phyloP scores from a whole-genome alignment of 2,888 invertebrate genomes.

The Calameuta pallipes region DNA sequence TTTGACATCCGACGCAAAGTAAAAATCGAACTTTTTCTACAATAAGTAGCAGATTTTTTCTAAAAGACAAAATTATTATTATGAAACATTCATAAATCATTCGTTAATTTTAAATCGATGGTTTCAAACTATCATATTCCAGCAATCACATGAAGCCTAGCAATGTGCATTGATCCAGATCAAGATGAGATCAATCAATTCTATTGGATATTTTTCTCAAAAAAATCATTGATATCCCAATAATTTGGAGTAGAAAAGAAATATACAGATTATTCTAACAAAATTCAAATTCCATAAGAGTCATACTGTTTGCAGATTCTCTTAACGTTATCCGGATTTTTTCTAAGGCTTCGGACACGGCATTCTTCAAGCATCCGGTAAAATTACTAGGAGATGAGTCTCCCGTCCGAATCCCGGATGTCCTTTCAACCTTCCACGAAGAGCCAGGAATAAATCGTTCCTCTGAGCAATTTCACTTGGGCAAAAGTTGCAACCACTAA shows the following conservation, averaged over 20 bases:
- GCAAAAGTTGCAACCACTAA: background rate
- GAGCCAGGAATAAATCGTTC: background rate
- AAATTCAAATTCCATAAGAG: background rate
- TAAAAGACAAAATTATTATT: background rate
- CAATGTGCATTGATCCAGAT: background rate
- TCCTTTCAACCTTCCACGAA: background rate
- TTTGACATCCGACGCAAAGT: background rate
- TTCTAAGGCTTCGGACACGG: background rate
- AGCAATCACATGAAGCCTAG: background rate
- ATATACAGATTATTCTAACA: background rate
- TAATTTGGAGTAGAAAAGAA: background rate
- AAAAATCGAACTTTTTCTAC: background rate
- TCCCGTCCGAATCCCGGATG: background rate
- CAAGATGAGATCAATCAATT: background rate
- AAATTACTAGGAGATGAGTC: background rate
- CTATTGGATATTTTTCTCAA: background rate
- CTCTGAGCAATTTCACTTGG: slow-evolving; percentile 5
- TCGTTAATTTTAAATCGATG: background rate
- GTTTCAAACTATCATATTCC: background rate
- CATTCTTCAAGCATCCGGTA: background rate
- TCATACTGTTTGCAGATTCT: background rate
- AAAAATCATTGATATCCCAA: background rate
- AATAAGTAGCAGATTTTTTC: background rate
- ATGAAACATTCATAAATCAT: background rate
- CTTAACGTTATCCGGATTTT: background rate